Evolutionary conservation across 2,113 vertebrate species (phyloP), one percentile per base, ranked within the genome.

Genomic region (Willisornis vidua): DNA sequence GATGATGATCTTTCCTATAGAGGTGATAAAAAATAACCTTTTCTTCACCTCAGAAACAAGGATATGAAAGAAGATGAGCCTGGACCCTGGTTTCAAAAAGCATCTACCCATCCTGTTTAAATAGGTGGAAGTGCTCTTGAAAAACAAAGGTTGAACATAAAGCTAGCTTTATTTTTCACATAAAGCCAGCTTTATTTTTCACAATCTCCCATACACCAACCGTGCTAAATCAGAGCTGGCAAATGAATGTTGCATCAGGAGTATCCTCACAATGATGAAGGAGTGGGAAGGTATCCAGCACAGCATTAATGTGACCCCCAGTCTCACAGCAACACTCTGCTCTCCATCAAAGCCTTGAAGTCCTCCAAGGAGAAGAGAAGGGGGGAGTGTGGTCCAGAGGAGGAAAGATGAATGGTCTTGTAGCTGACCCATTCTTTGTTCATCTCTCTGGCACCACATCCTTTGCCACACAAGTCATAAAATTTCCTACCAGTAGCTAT

Each of bases 391-490:
- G 10, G 75, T 74, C 89, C 82, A 48, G 75, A 79, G 74, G 39
- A 82, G 74, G 66, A 51, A 91, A 97, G 94, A 95, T 90, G 71
- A 51, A 91, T 96, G 87, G 54, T 91, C 95, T 67, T 46, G 55
- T 45, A 89, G 67, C 85, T 95, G 93, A 94, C 85, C 89, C 67
- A 43, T 83, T 95, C 92, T 94, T 94, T 93, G 81, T 85, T 95
- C 91, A 45, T 82, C 87, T 91, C 54, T 66, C 49, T 95, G 91
- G 91, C 84, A 94, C 84, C 74, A 78, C 77, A 94, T 94, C 81
- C 66, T 96, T 95, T 93, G 89, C 89, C 81, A 92, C 78, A 61
- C 41, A 58, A 89, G 85, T 91, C 81, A 95, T 96, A 96, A 95
- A 93, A 94, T 91, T 93, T 93, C 90, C 66, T 85, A 74, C 80